These are phyloP conservation scores for Diplazon laetatorius DNA, from an alignment of 2,888 invertebrate genomes.

Conservation along the genomic window DNA sequence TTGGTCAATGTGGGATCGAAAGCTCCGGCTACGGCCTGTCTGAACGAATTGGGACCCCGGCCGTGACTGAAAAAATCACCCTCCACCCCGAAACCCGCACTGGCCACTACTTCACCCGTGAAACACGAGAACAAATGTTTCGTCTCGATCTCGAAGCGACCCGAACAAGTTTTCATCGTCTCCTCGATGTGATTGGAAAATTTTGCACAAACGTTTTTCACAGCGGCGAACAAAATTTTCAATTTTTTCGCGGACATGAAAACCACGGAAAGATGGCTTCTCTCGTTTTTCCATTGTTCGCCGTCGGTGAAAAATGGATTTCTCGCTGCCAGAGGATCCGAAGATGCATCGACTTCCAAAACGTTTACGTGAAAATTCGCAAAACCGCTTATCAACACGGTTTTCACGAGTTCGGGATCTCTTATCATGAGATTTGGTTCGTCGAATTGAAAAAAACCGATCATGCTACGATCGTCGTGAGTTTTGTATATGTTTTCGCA, in stretches of 20 bases:
- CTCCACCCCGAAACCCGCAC: constrained; percentile 71
- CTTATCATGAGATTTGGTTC: constrained; percentile 68
- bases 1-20: constrained; percentile 58
- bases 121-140: constrained; percentile 68
- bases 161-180: constrained; percentile 15
- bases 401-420: constrained; percentile 74
- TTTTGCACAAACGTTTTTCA: constrained; percentile 69
- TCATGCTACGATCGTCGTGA: constrained; percentile 67
- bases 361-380: constrained; percentile 71
- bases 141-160: constrained; percentile 72
- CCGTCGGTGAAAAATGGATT: constrained; percentile 75
- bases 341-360: constrained; percentile 37
- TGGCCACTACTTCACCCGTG: constrained; percentile 73
- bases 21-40: constrained; percentile 58
- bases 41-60: constrained; percentile 49
- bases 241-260: constrained; percentile 52
- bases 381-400: constrained; percentile 72
- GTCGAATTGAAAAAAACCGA: constrained; percentile 69
- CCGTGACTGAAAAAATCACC: constrained; percentile 72
- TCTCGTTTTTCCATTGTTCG: constrained; percentile 69
- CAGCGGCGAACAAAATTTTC: constrained; percentile 71
- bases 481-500: constrained; percentile 62
- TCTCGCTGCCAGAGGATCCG: constrained; percentile 69
- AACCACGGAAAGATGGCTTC: constrained; percentile 54
- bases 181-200: constrained; percentile 56